Evolutionary conservation across 2,888 invertebrate species (phyloP), one percentile per base, ranked within the genome.

Genomic region (Apoda limacodes): DNA sequence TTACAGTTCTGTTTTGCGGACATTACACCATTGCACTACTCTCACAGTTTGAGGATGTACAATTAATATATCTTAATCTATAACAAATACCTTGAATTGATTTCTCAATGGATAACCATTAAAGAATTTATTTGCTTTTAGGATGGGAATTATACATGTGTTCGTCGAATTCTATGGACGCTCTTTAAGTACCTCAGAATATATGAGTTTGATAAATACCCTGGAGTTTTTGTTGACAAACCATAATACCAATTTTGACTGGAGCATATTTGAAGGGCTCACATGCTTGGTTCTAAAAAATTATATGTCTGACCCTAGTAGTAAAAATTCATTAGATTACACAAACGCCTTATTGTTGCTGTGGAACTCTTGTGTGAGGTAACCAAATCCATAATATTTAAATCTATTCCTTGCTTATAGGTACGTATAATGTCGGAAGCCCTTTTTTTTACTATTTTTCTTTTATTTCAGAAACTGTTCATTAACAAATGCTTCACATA

Each of bases 321-420:
- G n/a, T n/a, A n/a, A n/a, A n/a, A n/a, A n/a, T n/a, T n/a, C n/a
- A n/a, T n/a, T 49, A 10, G 49, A 56, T 9, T 43, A 43, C 36
- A 50, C 50, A 17, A 44, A 41, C 19, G 34, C 43, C 12, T 25
- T 60, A 12, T 28, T 52, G 9, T 52, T 54, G 2, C 39, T 82
- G 2, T 81, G 78, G 78, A 76, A 68, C 46, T 56, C 65, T 5
- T 70, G 69, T 50, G 60, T 76, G 6, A 69, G 80, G 81, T 75
- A 49, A 17, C 5, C 5, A 17, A 6, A 17, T n/a, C 17, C 5
- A 17, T 6, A 17, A 17, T 17, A 17, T 17, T 17, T n/a, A n/a
- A n/a, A n/a, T n/a, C n/a, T n/a, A n/a, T n/a, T n/a, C n/a, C n/a
- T n/a, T n/a, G n/a, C n/a, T n/a, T n/a, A n/a, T n/a, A n/a, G n/a